Evolutionary conservation across 2,888 invertebrate species (phyloP), one percentile per base, ranked within the genome.

Genomic region (Timandra comae): DNA sequence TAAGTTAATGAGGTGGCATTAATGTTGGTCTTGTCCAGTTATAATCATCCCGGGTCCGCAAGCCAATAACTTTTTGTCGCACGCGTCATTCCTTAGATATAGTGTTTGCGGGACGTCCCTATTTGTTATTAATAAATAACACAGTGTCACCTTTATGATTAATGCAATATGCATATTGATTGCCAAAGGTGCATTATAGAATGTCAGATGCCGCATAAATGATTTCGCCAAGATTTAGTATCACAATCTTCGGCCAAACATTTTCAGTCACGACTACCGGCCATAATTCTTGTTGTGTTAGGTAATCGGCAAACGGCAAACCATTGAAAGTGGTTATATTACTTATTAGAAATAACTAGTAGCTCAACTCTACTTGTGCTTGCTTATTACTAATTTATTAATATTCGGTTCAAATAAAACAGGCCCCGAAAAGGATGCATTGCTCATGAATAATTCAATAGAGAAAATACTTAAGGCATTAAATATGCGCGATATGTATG

Each of bases 71-170:
- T 63, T 59, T 60, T 65, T 63, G 51, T 52, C 34, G 45, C 38
- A 43, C 38, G 35, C 43, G 43, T 11, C 53, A 46, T 53, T 47
- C 55, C 50, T 52, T 49, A 48, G 35, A 45, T 37, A 38, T 43
- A 35, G 44, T 43, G 44, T 35, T 41, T 33, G 47, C 50, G 43
- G 43, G 51, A 45, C 46, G 64, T 68, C 73, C 67, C 63, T 61
- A 72, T 66, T 65, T 66, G 68, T 69, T 62, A 60, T 52, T 49
- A 46, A 51, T 60, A 63, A 63, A 69, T 65, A 61, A 62, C 59
- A 49, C 51, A 49, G 55, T 57, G 61, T 62, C 68, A 63, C 56
- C 49, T 46, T 63, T 74, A 67, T 72, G 68, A 76, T 72, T 70
- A 68, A 73, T 67, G 51, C 39, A 49, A 58, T 60, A 59, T 59